Evolutionary conservation across 2,888 invertebrate species (phyloP).

Genomic region (Bruchidius siliquastri): DNA sequence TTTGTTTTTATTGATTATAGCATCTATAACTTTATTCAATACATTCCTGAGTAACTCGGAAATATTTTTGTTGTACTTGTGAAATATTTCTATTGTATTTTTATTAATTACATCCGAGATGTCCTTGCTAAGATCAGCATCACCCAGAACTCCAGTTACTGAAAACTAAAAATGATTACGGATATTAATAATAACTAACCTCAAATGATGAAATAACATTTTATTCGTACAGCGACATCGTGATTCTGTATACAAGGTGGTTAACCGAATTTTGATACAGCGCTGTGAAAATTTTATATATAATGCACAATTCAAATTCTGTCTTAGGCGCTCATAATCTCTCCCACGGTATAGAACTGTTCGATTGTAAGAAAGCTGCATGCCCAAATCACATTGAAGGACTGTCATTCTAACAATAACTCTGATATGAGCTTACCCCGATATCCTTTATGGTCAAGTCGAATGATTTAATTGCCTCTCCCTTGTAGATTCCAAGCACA

Average conservation of each 20-base stretch:
- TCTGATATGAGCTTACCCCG: not conserved
- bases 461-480: not conserved
- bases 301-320: too few relatives aligned
- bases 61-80: not conserved
- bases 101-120: not conserved
- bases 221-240: too few relatives aligned
- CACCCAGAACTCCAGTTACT: not conserved
- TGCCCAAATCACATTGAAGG: too few relatives aligned
- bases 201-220: too few relatives aligned
- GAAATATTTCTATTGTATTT: not conserved
- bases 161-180: not conserved
- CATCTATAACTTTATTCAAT: not conserved
- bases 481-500: not conserved
- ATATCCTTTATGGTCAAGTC: not conserved
- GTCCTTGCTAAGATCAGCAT: not conserved
- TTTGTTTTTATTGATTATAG: not conserved
- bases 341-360: too few relatives aligned
- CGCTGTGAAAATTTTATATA: too few relatives aligned
- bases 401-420: too few relatives aligned
- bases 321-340: too few relatives aligned
- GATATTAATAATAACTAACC: too few relatives aligned
- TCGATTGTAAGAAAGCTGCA: too few relatives aligned
- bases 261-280: too few relatives aligned
- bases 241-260: too few relatives aligned
- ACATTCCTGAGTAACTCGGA: not conserved